Conservation (phyloP, 2,888 invertebrate genomes). For the Micropterix aruncella region DNA sequence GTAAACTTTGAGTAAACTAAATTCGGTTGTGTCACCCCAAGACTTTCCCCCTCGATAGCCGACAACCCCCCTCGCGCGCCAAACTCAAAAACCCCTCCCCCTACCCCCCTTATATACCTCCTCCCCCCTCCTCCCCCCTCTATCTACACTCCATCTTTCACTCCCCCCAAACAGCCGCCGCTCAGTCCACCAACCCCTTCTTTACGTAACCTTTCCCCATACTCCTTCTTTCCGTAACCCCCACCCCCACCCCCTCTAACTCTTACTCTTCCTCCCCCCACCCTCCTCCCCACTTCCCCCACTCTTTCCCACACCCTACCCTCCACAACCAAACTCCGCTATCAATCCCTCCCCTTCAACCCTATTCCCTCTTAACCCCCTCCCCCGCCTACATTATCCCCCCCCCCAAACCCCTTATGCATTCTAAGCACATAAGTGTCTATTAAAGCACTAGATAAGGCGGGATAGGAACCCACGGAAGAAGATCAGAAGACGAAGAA, state of each 20-base stretch:
- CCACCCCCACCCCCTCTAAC: background rate
- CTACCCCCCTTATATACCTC: background rate
- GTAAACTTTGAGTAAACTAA: too few relatives aligned
- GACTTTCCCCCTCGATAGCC: too few relatives aligned
- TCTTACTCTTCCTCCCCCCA: background rate
- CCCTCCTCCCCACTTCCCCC: conserved; percentile 1
- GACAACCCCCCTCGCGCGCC: too few relatives aligned
- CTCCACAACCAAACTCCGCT: background rate
- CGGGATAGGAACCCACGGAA: too few relatives aligned
- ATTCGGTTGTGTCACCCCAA: too few relatives aligned
- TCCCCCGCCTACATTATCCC: too few relatives aligned
- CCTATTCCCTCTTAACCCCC: background rate
- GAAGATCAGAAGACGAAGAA: too few relatives aligned
- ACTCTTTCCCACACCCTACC: background rate
- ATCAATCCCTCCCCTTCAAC: background rate
- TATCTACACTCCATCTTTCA: background rate
- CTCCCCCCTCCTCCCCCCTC: background rate
- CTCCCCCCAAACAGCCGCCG: background rate
- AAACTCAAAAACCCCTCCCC: too few relatives aligned
- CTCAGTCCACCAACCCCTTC: background rate
- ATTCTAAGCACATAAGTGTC: too few relatives aligned
- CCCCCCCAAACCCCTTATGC: too few relatives aligned
- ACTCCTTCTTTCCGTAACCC: background rate
- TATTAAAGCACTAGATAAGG: too few relatives aligned
- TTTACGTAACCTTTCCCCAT: background rate